phyloP scores from a whole-genome alignment of 2,113 vertebrate species.

The Takifugu flavidus region DNA sequence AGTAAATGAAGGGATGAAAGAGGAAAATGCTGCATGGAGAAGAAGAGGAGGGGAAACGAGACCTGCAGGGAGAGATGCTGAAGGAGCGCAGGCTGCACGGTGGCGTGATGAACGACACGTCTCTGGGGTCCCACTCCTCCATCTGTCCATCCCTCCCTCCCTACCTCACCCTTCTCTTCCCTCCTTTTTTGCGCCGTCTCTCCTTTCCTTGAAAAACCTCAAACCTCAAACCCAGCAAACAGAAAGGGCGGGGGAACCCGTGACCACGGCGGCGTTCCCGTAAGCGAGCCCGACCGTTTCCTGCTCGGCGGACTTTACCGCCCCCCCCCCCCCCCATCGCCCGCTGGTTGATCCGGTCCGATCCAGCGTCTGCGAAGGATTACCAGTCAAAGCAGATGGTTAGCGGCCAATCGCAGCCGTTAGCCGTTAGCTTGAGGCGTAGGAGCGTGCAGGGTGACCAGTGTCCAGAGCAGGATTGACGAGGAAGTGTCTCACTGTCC shows the following conservation, averaged over 20 bases:
- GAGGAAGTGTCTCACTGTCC: not conserved
- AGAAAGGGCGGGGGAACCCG: too few relatives aligned
- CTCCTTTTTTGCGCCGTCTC: not conserved
- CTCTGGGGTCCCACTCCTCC: slow-evolving; percentile 73
- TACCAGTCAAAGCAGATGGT: too few relatives aligned
- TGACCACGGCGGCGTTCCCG: too few relatives aligned
- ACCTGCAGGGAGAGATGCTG: slow-evolving; percentile 45
- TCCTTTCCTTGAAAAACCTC: not conserved
- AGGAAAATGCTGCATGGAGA: not conserved
- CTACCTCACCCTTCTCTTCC: slow-evolving; percentile 11
- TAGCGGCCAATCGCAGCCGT: too few relatives aligned
- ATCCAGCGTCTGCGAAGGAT: too few relatives aligned
- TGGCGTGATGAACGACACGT: slow-evolving; percentile 75
- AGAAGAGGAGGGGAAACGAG: slow-evolving; percentile 10
- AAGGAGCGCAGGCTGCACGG: slow-evolving; percentile 60
- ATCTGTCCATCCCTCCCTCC: slow-evolving; percentile 70
- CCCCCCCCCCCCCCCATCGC: too few relatives aligned
- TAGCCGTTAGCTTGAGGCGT: too few relatives aligned
- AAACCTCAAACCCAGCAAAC: too few relatives aligned
- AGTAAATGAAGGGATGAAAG: not conserved
- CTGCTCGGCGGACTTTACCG: too few relatives aligned
- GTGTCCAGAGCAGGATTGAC: not conserved
- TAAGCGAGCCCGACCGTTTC: too few relatives aligned
- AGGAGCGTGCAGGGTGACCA: not conserved
- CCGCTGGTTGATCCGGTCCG: too few relatives aligned